phyloP scores from a whole-genome alignment of 1,140 invertebrate species.

The Leptonema lineaticorne region DNA sequence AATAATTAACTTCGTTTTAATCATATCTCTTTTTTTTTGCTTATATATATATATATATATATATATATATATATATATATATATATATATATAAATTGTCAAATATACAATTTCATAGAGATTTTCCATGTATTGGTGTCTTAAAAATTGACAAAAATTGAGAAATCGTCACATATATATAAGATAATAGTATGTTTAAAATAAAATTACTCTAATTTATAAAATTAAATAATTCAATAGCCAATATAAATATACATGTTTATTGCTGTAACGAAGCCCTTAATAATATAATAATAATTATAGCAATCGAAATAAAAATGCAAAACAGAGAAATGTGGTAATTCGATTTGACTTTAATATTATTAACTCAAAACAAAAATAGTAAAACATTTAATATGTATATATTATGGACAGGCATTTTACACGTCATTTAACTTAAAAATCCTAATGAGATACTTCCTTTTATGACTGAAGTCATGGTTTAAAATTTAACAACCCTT shows the following conservation, averaged over 20 bases:
- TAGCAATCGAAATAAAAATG: no score
- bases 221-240: neutral
- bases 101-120: neutral
- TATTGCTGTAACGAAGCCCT: neutral
- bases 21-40: no score
- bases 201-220: constrained; percentile 1
- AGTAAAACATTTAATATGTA: no score
- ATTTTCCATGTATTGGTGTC: neutral
- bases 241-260: neutral
- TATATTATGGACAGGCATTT: neutral
- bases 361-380: no score
- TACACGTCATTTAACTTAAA: neutral
- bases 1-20: no score
- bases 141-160: neutral
- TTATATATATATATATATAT: no score
- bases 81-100: neutral
- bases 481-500: constrained; percentile 26
- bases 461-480: constrained; percentile 2
- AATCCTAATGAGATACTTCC: constrained; percentile 14
- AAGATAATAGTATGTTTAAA: neutral
- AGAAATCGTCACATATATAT: neutral
- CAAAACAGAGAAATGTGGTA: no score
- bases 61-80: no score
- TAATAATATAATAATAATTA: neutral
- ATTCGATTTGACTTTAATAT: no score